These are phyloP conservation scores for Platycercus adscitus DNA, from an alignment of 2,113 vertebrate genomes.

Conservation along the genomic window DNA sequence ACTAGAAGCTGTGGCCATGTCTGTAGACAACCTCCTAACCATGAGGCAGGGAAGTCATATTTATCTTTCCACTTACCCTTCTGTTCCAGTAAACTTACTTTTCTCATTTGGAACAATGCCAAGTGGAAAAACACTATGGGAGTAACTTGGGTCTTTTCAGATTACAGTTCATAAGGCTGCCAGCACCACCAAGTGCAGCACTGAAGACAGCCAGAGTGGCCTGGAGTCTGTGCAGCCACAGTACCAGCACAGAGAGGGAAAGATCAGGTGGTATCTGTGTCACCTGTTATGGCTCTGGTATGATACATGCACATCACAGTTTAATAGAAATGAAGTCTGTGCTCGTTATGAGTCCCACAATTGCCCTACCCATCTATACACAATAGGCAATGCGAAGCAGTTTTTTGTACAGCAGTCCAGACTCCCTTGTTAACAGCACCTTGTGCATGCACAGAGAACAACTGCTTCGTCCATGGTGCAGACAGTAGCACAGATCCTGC, in stretches of 20 bases:
- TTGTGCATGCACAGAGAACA: background rate
- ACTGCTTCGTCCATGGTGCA: rapidly evolving
- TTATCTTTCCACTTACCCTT: background rate
- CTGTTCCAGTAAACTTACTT: background rate
- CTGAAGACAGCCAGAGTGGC: background rate
- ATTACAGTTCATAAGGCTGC: background rate
- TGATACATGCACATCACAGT: rapidly evolving
- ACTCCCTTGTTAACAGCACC: background rate
- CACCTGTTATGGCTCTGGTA: background rate
- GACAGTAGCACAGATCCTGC: background rate
- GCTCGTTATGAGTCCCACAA: background rate
- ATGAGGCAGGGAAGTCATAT: background rate
- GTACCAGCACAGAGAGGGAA: background rate
- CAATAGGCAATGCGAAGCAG: background rate
- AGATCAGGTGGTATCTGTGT: background rate
- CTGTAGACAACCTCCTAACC: background rate
- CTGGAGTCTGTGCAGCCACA: background rate
- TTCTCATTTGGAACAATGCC: background rate
- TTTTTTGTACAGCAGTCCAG: background rate
- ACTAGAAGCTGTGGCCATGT: background rate
- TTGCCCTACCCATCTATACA: too few species aligned
- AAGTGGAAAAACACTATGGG: background rate
- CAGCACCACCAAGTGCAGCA: background rate
- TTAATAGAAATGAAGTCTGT: background rate
- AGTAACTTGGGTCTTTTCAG: background rate